Percentiles rank a stretch among this genome's conserved stretches.
Conservation (phyloP, 2,888 invertebrate species). For the Pteria penguin region DNA sequence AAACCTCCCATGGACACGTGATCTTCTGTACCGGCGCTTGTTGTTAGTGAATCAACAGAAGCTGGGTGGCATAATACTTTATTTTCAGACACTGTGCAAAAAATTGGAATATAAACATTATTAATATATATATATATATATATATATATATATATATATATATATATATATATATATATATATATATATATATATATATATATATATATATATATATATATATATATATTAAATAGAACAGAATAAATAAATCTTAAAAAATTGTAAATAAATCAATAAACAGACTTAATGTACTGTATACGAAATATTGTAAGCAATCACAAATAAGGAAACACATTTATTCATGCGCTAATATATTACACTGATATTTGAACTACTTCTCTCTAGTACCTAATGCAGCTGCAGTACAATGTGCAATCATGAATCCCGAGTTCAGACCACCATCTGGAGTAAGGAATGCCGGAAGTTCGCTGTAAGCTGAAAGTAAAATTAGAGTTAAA, state of each 20-base stretch:
- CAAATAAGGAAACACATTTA: too few relatives aligned
- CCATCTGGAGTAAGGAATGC: slow-evolving; percentile 85
- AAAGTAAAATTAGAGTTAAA: neutral
- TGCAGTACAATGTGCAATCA: slow-evolving; percentile 86
- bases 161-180: too few relatives aligned
- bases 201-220: too few relatives aligned
- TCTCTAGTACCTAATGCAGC: slow-evolving; percentile 83
- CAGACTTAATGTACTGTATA: too few relatives aligned
- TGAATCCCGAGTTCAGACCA: slow-evolving; percentile 86
- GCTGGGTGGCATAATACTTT: slow-evolving; percentile 86
- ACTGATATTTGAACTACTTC: neutral
- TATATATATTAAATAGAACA: too few relatives aligned
- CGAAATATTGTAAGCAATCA: too few relatives aligned
- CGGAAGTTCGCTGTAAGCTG: slow-evolving; percentile 84
- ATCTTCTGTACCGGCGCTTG: slow-evolving; percentile 86
- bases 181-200: too few relatives aligned
- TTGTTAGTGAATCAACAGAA: slow-evolving; percentile 85
- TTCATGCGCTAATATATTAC: neutral
- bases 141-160: too few relatives aligned
- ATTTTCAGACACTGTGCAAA: slow-evolving; percentile 87
- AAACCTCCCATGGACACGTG: slow-evolving; percentile 87
- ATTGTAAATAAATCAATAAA: too few relatives aligned
- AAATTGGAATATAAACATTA: too few relatives aligned
- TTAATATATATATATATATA: too few relatives aligned
- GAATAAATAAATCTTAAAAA: too few relatives aligned